Conservation (phyloP, 2,113 vertebrate genomes). For the Onychostoma macrolepis region DNA sequence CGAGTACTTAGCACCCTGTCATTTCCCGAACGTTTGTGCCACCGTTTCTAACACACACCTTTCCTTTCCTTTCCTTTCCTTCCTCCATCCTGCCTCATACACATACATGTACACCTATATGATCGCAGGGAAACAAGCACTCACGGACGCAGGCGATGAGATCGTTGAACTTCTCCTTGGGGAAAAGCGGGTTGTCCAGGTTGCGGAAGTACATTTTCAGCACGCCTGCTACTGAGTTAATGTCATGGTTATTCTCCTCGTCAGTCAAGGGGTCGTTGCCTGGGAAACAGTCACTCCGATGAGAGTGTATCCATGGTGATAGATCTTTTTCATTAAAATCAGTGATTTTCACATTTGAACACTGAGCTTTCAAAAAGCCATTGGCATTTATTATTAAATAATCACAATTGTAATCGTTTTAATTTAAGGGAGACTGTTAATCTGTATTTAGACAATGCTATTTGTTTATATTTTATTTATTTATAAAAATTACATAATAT, state of each 20-base stretch:
- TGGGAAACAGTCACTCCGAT: constrained; percentile 67
- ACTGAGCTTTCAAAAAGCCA: background rate
- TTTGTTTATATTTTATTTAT: background rate
- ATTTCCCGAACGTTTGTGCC: constrained; percentile 44
- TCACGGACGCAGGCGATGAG: constrained; percentile 96
- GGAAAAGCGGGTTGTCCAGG: constrained; percentile 97
- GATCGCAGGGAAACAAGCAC: constrained; percentile 65
- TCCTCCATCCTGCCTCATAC: constrained; percentile 16
- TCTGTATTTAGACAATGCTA: background rate
- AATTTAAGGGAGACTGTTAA: background rate
- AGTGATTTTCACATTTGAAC: background rate
- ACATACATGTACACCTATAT: constrained; percentile 1
- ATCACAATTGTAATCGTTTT: background rate
- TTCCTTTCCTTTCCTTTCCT: constrained; percentile 13
- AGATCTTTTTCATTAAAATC: constrained; percentile 6
- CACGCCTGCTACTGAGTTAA: constrained; percentile 97
- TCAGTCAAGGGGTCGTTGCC: constrained; percentile 97
- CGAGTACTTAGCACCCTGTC: constrained; percentile 42
- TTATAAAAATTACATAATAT: too few species aligned
- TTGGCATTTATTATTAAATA: background rate
- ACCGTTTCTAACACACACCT: constrained; percentile 13
- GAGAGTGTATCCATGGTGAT: constrained; percentile 6
- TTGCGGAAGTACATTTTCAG: constrained; percentile 98
- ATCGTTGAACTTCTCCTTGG: constrained; percentile 98
- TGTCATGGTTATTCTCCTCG: constrained; percentile 96